Evolutionary conservation across 2,113 vertebrate species (phyloP).

Genomic region (Anoplopoma fimbria): DNA sequence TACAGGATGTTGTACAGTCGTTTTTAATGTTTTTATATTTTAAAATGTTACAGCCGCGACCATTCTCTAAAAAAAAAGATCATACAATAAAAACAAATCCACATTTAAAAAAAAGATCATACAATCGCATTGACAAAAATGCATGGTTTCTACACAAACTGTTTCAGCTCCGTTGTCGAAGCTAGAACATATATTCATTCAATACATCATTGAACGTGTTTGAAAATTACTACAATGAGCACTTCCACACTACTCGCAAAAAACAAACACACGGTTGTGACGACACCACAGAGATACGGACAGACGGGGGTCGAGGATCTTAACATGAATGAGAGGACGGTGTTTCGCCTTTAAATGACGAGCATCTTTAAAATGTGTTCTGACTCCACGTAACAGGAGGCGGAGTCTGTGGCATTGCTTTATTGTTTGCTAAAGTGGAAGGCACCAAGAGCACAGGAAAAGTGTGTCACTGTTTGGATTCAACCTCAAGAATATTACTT

Average conservation of each 20-base stretch:
- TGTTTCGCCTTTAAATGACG: too few relatives aligned
- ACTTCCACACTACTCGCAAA: not conserved
- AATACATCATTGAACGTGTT: conserved; percentile 51
- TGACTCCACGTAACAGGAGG: too few relatives aligned
- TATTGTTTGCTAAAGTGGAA: conserved; percentile 1
- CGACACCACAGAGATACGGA: not conserved
- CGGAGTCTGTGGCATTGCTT: not conserved
- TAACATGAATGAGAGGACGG: not conserved
- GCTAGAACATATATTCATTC: conserved; percentile 72
- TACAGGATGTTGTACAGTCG: not conserved
- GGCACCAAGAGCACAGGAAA: conserved; percentile 8
- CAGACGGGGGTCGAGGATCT: not conserved
- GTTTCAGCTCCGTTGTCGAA: conserved; percentile 72
- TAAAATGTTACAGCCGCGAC: conserved; percentile 47
- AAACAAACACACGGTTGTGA: conserved; percentile 19
- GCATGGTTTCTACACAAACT: conserved; percentile 54
- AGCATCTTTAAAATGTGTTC: not conserved
- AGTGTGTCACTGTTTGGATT: not conserved
- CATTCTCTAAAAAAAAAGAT: conserved; percentile 31
- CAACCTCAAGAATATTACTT: not conserved
- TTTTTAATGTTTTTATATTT: conserved; percentile 56
- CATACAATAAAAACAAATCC: conserved; percentile 49
- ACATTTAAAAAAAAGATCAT: conserved; percentile 26
- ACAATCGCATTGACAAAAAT: conserved; percentile 65
- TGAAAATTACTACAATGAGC: conserved; percentile 22